Base-by-base conservation (phyloP, 2,797 vertebrate genomes). In the Platyrinchus mystaceus region DNA sequence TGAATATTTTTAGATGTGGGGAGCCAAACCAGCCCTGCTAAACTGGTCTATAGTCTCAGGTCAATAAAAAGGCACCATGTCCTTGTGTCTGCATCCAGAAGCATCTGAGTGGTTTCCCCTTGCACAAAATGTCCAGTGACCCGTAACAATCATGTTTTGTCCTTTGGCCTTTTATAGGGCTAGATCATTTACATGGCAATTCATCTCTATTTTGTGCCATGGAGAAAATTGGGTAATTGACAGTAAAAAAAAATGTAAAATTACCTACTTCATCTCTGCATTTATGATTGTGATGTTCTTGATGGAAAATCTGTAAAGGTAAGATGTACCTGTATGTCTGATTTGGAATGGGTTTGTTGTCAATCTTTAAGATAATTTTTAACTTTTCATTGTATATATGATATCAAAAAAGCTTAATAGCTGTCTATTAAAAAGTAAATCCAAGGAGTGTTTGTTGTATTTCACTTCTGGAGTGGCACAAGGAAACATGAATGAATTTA, bases 371-470 rank as follows among this genome's bases (percentile, higher is more conserved):
- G 71, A 52, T 44, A 0, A 44, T 74, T 79, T 68, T 89, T 36
- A 30, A 64, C 46, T 79, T 87, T 84, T 82, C n/a, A 27, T 49
- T 81, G 66, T 79, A 7, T 85, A 37, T 64, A 41, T 90, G 50
- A 91, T 94, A 84, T 41, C 5, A 60, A 62, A 63, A 76, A 66
- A 59, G 6, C n/a, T 56, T 80, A 74, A 46, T 92, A 46, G 68
- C 77, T 60, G 9, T 75, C 44, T 90, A 95, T 94, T 96, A 95
- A 94, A 95, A 95, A 55, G 36, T 75, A 60, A 90, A 88, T 63
- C 53, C 50, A 52, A 62, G 23, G 14, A 59, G 13, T 9, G 4
- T 77, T 80, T 36, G 24, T 87, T 91, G 67, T 87, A 8, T 93
- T 95, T 95, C 14, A 56, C 32, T 90, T 88, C 34, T 73, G n/a